These are phyloP conservation scores for Limnephilus rhombicus DNA, from an alignment of 2,888 invertebrate species.

Conservation along the genomic window DNA sequence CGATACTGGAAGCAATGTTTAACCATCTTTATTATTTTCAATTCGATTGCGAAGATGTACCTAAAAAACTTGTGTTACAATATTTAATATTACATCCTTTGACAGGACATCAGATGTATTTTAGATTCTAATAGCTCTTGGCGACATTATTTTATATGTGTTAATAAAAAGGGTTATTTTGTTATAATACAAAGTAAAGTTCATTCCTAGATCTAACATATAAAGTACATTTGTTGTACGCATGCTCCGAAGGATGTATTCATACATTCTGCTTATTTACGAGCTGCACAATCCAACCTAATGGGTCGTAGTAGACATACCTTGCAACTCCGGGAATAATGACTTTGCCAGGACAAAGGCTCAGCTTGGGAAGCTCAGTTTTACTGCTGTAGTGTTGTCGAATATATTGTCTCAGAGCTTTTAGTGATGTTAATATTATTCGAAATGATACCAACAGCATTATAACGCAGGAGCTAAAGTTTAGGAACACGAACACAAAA, in stretches of 20 bases:
- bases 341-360: conserved; percentile 45
- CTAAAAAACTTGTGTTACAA: no score
- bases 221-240: not conserved
- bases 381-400: conserved; percentile 48
- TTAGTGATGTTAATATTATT: conserved; percentile 59
- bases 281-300: conserved; percentile 21
- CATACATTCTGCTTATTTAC: conserved; percentile 35
- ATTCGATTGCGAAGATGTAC: no score
- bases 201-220: not conserved
- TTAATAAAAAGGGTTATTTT: not conserved
- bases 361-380: conserved; percentile 19
- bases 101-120: no score
- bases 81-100: no score
- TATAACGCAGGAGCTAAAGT: not conserved
- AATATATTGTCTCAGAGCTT: conserved; percentile 59
- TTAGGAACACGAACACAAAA: not conserved
- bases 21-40: no score
- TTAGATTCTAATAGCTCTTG: no score
- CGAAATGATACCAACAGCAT: conserved; percentile 39
- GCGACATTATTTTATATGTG: not conserved
- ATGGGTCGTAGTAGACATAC: conserved; percentile 13
- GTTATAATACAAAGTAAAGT: not conserved
- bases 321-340: conserved; percentile 25
- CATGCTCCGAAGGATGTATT: not conserved
- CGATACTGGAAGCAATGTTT: no score